These are phyloP conservation scores for Aporophyla lueneburgensis DNA, from an alignment of 2,888 invertebrate species.

Conservation along the genomic window DNA sequence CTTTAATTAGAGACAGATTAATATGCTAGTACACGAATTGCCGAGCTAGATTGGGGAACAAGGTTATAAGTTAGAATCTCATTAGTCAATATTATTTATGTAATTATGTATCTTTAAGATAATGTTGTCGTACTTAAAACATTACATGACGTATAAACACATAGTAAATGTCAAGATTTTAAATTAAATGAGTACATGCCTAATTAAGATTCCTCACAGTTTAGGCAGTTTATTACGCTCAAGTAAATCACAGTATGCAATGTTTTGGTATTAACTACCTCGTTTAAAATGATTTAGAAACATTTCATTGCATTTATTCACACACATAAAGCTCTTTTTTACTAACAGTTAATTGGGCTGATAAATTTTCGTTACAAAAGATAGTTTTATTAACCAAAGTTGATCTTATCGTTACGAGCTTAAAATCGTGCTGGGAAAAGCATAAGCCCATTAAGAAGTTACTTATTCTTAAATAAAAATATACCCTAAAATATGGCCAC, in stretches of 20 bases:
- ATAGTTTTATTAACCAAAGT: neutral
- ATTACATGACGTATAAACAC: neutral
- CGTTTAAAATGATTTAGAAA: neutral
- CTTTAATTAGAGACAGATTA: conserved; percentile 52
- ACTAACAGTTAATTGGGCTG: neutral
- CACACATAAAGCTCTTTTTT: conserved; percentile 8
- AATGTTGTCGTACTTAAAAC: conserved; percentile 16
- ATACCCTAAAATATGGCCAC: neutral
- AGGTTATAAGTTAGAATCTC: conserved; percentile 11
- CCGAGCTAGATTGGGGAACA: conserved; percentile 21
- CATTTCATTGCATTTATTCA: conserved; percentile 13
- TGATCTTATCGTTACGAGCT: neutral
- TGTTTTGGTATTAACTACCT: neutral
- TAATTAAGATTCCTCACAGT: neutral
- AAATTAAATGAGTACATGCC: neutral
- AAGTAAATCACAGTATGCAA: neutral
- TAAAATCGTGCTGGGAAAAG: neutral
- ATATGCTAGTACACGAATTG: conserved; percentile 16
- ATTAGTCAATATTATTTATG: conserved; percentile 25
- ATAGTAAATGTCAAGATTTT: conserved; percentile 4
- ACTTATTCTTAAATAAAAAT: no score
- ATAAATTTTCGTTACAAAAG: conserved; percentile 1
- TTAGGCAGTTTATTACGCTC: neutral
- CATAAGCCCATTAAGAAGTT: neutral
- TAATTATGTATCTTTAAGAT: conserved; percentile 23